Percentiles rank a stretch among this genome's conserved stretches.
Conservation (phyloP, 2,888 invertebrate genomes). For the Myathropa florea region DNA sequence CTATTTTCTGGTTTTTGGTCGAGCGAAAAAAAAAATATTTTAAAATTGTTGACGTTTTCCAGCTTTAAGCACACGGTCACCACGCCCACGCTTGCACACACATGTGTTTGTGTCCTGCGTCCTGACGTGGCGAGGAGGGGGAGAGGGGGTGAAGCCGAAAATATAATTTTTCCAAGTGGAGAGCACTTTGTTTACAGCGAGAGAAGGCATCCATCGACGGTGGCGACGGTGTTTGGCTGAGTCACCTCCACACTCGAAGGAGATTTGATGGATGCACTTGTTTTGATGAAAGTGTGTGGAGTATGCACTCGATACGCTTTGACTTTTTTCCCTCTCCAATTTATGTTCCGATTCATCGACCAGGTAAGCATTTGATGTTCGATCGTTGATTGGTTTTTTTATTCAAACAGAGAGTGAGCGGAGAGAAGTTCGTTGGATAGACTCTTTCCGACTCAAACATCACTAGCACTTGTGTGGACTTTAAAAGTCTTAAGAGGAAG, state of each 20-base stretch:
- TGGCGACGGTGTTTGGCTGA: not conserved
- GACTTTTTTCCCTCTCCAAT: too few species aligned
- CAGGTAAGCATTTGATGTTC: too few species aligned
- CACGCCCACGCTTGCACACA: not conserved
- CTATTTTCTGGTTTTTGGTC: not conserved
- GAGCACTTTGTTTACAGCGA: constrained; percentile 2
- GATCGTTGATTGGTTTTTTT: too few species aligned
- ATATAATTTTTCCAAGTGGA: constrained; percentile 3
- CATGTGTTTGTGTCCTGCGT: too few species aligned
- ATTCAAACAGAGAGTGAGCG: too few species aligned
- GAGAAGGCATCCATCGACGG: not conserved
- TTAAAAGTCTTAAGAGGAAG: too few species aligned
- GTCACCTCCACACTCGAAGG: not conserved
- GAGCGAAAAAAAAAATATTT: not conserved
- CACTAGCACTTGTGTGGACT: too few species aligned
- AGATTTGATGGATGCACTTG: constrained; percentile 54
- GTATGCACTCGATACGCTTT: too few species aligned
- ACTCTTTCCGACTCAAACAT: too few species aligned
- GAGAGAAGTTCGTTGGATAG: too few species aligned
- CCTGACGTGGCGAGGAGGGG: too few species aligned
- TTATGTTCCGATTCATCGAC: too few species aligned
- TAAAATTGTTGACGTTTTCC: not conserved
- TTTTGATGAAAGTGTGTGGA: constrained; percentile 56
- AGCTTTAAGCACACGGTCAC: not conserved
- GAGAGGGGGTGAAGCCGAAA: not conserved